These are phyloP conservation scores for Cygnus buccinator DNA, from an alignment of 2,113 vertebrate genomes.

Conservation along the genomic window DNA sequence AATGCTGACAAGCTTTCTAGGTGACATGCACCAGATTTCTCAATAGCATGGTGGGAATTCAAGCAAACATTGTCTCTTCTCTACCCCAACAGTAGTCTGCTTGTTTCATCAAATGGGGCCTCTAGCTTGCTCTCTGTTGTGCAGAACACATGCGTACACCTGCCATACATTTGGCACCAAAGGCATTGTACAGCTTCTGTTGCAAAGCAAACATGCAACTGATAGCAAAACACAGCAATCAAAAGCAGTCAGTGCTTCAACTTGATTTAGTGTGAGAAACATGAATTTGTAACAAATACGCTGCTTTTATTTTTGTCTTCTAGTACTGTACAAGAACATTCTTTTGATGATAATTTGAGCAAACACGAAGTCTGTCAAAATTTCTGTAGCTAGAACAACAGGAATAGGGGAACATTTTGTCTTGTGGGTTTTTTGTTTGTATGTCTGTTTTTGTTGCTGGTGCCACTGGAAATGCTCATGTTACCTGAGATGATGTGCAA, in stretches of 20 bases:
- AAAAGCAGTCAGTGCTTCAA: conserved; percentile 53
- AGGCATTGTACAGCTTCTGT: conserved; percentile 31
- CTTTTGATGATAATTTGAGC: conserved; percentile 36
- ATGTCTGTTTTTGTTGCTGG: neutral
- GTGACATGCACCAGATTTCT: neutral
- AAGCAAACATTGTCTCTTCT: neutral
- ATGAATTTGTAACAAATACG: neutral
- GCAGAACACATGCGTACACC: conserved; percentile 26
- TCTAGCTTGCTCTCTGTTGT: neutral
- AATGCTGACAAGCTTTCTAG: neutral
- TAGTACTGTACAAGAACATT: neutral
- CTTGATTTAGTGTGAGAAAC: conserved; percentile 48
- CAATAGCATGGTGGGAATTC: neutral
- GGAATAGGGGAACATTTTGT: neutral
- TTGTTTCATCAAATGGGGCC: neutral
- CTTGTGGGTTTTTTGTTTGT: neutral
- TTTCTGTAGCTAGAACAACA: conserved; percentile 8
- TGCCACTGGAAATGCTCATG: neutral
- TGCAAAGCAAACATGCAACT: conserved; percentile 47
- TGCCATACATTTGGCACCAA: conserved; percentile 57
- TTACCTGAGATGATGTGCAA: neutral
- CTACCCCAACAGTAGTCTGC: neutral
- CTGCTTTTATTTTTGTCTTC: conserved; percentile 49
- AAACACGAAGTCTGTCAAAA: conserved; percentile 25
- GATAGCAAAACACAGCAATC: conserved; percentile 65